Conservation (phyloP, 2,888 invertebrate genomes). For the Monopis laevigella region DNA sequence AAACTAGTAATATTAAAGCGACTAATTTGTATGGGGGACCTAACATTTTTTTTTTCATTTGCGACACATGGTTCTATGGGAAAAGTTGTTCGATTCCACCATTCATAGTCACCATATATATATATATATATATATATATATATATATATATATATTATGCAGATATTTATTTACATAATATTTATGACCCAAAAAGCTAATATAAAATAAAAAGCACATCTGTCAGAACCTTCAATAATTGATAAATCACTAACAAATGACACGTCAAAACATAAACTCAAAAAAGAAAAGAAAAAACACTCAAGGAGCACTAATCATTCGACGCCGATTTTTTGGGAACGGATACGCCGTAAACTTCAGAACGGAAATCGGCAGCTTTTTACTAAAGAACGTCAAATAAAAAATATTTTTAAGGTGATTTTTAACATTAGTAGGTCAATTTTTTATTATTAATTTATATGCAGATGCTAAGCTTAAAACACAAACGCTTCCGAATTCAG, state of each 20-base stretch:
- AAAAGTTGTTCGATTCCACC: no score
- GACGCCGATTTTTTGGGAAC: slow-evolving; percentile 55
- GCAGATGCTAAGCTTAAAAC: slow-evolving; percentile 58
- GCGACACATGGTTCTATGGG: no score
- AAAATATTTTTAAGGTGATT: slow-evolving; percentile 24
- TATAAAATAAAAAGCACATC: no score
- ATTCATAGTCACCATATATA: no score
- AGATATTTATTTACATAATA: no score
- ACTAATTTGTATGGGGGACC: no score
- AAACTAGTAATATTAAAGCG: no score
- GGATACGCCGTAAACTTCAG: slow-evolving; percentile 42
- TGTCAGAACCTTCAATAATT: slow-evolving; percentile 19
- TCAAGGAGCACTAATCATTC: slow-evolving; percentile 56
- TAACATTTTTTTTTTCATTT: no score
- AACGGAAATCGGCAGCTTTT: slow-evolving; percentile 65
- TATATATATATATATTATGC: no score
- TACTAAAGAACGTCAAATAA: slow-evolving; percentile 18
- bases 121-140: no score
- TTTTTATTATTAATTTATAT: slow-evolving; percentile 63
- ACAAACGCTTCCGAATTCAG: slow-evolving; percentile 37
- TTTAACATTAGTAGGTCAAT: slow-evolving; percentile 54
- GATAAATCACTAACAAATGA: slow-evolving; percentile 42
- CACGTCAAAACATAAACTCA: slow-evolving; percentile 29
- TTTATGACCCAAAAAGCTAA: no score
- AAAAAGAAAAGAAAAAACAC: slow-evolving; percentile 17